A percentile compares a stretch with the other conserved stretches of the same genome.
Conservation (phyloP, 2,888 invertebrate genomes). For the Agrotis segetum region DNA sequence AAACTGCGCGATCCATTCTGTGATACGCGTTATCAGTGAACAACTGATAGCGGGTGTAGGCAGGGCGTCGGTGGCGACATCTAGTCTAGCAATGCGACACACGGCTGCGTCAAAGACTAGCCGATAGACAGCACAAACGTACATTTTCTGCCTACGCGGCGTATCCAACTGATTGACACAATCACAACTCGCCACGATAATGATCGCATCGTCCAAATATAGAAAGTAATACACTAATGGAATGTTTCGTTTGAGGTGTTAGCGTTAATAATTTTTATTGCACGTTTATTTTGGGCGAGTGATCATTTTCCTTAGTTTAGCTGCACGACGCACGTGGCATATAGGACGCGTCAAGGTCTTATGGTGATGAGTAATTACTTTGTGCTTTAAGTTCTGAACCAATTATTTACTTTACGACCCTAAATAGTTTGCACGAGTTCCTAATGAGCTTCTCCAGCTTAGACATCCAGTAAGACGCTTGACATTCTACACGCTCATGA, state of each 20-base stretch:
- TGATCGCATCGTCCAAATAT: conserved; percentile 65
- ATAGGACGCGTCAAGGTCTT: conserved; percentile 35
- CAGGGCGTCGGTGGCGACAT: conserved; percentile 77
- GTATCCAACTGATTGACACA: conserved; percentile 70
- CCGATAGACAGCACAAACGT: conserved; percentile 39
- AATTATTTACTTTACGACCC: conserved; percentile 36
- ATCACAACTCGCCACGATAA: conserved; percentile 66
- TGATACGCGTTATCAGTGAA: conserved; percentile 77
- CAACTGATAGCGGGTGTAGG: conserved; percentile 72
- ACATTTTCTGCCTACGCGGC: conserved; percentile 51
- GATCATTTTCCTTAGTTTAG: conserved; percentile 24
- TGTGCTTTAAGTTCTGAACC: conserved; percentile 20
- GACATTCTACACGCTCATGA: conserved; percentile 37
- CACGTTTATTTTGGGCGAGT: conserved; percentile 32
- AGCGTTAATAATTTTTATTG: conserved; percentile 39
- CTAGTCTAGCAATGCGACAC: conserved; percentile 73
- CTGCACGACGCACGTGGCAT: conserved; percentile 23
- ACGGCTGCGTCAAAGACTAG: conserved; percentile 57
- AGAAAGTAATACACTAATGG: conserved; percentile 58
- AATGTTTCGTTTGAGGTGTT: conserved; percentile 50
- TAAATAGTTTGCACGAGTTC: conserved; percentile 38
- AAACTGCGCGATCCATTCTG: conserved; percentile 66
- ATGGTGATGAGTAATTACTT: conserved; percentile 38
- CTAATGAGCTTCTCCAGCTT: conserved; percentile 39
- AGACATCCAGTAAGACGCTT: conserved; percentile 24